Base-by-base conservation (phyloP, 2,888 invertebrate genomes). In the Stenotaenia linearis region DNA sequence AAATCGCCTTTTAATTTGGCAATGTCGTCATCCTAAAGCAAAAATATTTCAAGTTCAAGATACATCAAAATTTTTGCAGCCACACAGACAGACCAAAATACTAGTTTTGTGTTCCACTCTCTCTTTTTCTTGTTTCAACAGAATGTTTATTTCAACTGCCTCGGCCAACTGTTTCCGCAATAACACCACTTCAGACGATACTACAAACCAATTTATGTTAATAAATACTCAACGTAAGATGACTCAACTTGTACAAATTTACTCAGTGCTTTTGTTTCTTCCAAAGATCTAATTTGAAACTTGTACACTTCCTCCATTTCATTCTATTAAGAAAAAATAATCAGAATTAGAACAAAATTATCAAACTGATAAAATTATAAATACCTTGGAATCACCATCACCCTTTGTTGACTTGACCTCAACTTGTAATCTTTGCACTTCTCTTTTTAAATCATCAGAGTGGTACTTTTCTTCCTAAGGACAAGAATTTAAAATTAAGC, bases 221-320 rank as follows among this genome's bases (percentile, higher is more conserved):
- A 2, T 3, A 3, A 4, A 25, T 21, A 74, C 9, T 15, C 3
- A 23, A 1, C 10, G 23, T 56, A 21, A 56, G 1, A 18, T 5
- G 23, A 18, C 4, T 9, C 35, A 37, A 9, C 1, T 1, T 37
- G 1, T 37, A 9, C 4, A 9, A 37, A 35, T 86, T 85, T 84
- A 88, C 88, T 85, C 77, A 88, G 83, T 40, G 86, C 85, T 83
- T 88, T 87, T 77, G 86, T 87, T 75, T 88, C 88, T 81, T 88
- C 88, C 9, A 88, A 85, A 5, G 87, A 87, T 83, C 85, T 86
- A 50, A 88, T 85, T 83, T 88, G 88, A 79, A 86, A 84, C 80
- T 84, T 83, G 81, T 78, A 78, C 15, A 78, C 32, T 18, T 78
- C 35, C 18, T 61, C 78, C 4, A 69, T 28, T 25, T 78, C 78